These are phyloP conservation scores for Dione juno DNA, from an alignment of 2,888 invertebrate genomes.

Conservation along the genomic window DNA sequence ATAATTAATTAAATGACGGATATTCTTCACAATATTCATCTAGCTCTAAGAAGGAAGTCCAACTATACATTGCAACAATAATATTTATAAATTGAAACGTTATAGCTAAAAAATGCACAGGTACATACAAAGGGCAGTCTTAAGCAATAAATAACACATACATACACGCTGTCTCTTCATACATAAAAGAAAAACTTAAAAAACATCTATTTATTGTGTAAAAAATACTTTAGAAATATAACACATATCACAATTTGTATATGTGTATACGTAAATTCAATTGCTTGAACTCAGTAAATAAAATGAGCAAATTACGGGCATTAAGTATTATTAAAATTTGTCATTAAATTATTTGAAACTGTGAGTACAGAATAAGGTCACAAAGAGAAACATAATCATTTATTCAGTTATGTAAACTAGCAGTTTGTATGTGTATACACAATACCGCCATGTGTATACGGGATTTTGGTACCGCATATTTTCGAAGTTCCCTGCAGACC, in stretches of 20 bases:
- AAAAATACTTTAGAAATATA: not conserved
- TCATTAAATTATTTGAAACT: not conserved
- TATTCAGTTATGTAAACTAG: conserved; percentile 2
- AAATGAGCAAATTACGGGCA: not conserved
- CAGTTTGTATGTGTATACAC: not conserved
- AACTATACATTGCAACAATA: conserved; percentile 17
- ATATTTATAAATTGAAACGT: too few species aligned
- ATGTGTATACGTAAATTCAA: not conserved
- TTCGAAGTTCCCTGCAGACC: conserved; percentile 13
- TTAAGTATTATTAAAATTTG: not conserved
- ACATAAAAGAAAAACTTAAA: too few species aligned
- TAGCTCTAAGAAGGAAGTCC: not conserved
- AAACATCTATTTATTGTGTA: not conserved
- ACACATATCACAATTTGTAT: not conserved
- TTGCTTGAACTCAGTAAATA: not conserved
- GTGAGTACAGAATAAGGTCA: not conserved
- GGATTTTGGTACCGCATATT: conserved; percentile 2
- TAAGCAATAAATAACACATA: not conserved
- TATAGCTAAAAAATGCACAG: too few species aligned
- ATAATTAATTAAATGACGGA: conserved; percentile 16
- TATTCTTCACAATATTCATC: conserved; percentile 11
- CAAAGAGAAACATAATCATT: conserved; percentile 13
- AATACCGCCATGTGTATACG: not conserved
- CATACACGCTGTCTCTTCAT: too few species aligned
- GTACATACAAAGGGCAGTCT: not conserved